These are phyloP conservation scores for Trematocara stigmaticum DNA, from an alignment of 2,113 vertebrate genomes.

Conservation along the genomic window DNA sequence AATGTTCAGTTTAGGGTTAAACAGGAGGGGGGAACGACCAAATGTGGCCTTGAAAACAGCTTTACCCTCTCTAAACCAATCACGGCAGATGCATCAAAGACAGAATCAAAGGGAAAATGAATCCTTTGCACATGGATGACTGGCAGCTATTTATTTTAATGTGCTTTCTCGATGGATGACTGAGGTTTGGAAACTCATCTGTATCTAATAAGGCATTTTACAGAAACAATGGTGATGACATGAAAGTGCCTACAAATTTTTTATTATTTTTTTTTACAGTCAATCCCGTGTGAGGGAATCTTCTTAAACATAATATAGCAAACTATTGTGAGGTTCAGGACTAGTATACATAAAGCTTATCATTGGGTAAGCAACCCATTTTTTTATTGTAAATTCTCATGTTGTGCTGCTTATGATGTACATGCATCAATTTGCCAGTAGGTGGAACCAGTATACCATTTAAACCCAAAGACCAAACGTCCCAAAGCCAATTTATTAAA, in stretches of 20 bases:
- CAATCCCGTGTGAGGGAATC: neutral
- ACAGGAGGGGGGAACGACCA: neutral
- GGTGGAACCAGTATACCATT: constrained; percentile 1
- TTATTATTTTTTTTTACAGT: neutral
- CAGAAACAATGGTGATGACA: constrained; percentile 41
- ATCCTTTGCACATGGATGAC: constrained; percentile 51
- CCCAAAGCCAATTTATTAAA: neutral
- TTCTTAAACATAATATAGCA: neutral
- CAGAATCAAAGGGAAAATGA: constrained; percentile 1
- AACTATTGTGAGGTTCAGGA: neutral
- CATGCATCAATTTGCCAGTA: neutral
- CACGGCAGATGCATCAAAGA: neutral
- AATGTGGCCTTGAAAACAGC: constrained; percentile 45
- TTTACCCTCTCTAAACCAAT: constrained; percentile 13
- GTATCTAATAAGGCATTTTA: constrained; percentile 48
- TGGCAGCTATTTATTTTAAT: constrained; percentile 64
- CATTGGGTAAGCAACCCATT: neutral
- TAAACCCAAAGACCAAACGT: neutral
- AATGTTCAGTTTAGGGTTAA: neutral
- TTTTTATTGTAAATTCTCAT: neutral
- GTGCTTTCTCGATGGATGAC: neutral
- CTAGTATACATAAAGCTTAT: neutral
- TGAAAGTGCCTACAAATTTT: neutral
- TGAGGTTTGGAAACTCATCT: constrained; percentile 43
- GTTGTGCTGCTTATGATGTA: neutral